Evolutionary conservation across 2,797 vertebrate species (phyloP), one percentile per base, ranked within the genome.

Genomic region (Pseudochirops corinnae): DNA sequence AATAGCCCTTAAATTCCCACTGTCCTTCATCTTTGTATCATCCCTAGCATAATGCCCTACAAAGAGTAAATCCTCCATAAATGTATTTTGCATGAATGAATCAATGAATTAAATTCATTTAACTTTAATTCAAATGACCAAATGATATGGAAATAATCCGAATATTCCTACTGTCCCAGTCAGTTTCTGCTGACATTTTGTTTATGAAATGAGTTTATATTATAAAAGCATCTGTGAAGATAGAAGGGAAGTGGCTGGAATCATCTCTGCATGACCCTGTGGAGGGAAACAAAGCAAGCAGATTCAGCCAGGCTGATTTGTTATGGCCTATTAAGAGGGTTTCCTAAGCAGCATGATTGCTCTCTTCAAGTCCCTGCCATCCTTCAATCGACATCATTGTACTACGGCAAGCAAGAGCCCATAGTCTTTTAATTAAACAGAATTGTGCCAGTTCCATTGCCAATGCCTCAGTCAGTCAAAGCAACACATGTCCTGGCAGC

Each of bases 91-190:
- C 67, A 39, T 82, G 67, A 82, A 82, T 82, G 67, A 82, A 46
- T 39, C 67, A 82, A 82, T 46, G 67, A 82, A 82, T 82, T 82
- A 82, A 82, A 82, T 82, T 82, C 67, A 82, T 82, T 82, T 82
- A 82, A 82, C 67, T 82, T 82, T 46, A 82, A 82, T 46, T 82
- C 67, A 82, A 82, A 10, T 82, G n/a, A 46, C 67, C n/a, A 82
- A 46, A 82, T 82, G 67, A 82, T 82, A 82, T 82, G 67, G 67
- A 82, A 82, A 82, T 7, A 82, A 46, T 46, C 39, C 21, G 39
- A 39, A 24, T 82, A 82, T n/a, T 82, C 39, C 2, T 82, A 82
- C 67, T 82, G 67, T 5, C 62, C 16, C 6, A 39, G 16, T 82
- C n/a, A 39, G 67, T 82, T 82, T 82, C 67, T 82, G n/a, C 67